phyloP scores from a whole-genome alignment of 2,797 vertebrate species.

The Loris lydekkerianus region DNA sequence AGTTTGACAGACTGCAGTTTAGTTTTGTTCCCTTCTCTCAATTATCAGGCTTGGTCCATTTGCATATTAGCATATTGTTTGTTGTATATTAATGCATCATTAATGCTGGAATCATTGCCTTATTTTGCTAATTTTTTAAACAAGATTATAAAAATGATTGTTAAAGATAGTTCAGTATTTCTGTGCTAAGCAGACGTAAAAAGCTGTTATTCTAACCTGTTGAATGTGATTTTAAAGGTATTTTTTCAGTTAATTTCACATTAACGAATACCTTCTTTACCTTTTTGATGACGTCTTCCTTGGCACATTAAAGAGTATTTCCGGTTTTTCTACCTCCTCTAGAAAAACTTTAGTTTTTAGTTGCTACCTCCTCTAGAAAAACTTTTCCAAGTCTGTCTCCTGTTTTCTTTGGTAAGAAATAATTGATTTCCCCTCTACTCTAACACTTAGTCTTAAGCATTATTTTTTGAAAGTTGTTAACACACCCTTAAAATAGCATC shows the following conservation, averaged over 20 bases:
- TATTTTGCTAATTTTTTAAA: conserved; percentile 36
- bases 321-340: not conserved
- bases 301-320: no score
- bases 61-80: conserved; percentile 1
- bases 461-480: not conserved
- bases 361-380: not conserved
- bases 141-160: not conserved
- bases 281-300: no score
- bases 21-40: not conserved
- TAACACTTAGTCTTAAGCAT: not conserved
- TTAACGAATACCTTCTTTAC: no score
- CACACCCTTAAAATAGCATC: not conserved
- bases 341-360: not conserved
- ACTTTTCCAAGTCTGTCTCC: not conserved
- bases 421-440: not conserved
- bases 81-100: not conserved
- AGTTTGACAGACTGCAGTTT: conserved; percentile 27
- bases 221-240: not conserved
- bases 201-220: not conserved
- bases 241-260: not conserved
- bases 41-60: not conserved
- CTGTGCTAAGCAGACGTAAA: not conserved
- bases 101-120: not conserved
- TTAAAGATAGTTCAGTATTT: conserved; percentile 44
- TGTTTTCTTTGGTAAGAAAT: conserved; percentile 26